These are phyloP conservation scores for Trichonephila clavipes DNA, from an alignment of 1,140 invertebrate genomes.

Conservation along the genomic window DNA sequence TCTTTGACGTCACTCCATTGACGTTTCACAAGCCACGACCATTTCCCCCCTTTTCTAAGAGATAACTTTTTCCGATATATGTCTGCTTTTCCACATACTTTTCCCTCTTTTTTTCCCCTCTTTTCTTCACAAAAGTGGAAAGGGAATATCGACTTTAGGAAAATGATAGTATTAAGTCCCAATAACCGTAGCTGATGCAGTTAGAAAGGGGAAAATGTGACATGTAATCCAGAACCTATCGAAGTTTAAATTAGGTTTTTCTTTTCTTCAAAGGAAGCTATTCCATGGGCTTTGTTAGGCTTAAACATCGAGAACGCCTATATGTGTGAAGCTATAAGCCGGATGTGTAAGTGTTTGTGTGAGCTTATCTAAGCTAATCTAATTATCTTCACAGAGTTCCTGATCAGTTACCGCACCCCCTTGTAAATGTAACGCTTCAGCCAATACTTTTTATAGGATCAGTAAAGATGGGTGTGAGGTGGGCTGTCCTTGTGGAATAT, in stretches of 20 bases:
- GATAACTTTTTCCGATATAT: conserved; percentile 40
- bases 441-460: not conserved
- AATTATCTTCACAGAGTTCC: not conserved
- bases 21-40: conserved; percentile 4
- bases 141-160: conserved; percentile 31
- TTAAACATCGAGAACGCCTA: not conserved
- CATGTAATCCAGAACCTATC: not conserved
- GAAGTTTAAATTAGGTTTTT: conserved; percentile 9
- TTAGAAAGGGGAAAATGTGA: not conserved
- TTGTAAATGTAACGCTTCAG: not conserved
- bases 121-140: not conserved
- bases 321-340: not conserved
- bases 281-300: not conserved
- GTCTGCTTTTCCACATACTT: not conserved
- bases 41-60: not conserved
- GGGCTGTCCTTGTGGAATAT: not conserved
- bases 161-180: conserved; percentile 7
- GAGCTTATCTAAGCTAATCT: conserved; percentile 2
- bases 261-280: not conserved
- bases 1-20: conserved; percentile 22
- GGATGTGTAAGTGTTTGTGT: not conserved
- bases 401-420: not conserved
- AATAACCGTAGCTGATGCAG: not conserved
- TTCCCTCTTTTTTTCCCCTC: not conserved
- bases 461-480: not conserved